A percentile compares a stretch with the other conserved stretches of the same genome.
These are phyloP conservation scores for Dynastes maya DNA, from an alignment of 2,888 invertebrate genomes.

Conservation along the genomic window DNA sequence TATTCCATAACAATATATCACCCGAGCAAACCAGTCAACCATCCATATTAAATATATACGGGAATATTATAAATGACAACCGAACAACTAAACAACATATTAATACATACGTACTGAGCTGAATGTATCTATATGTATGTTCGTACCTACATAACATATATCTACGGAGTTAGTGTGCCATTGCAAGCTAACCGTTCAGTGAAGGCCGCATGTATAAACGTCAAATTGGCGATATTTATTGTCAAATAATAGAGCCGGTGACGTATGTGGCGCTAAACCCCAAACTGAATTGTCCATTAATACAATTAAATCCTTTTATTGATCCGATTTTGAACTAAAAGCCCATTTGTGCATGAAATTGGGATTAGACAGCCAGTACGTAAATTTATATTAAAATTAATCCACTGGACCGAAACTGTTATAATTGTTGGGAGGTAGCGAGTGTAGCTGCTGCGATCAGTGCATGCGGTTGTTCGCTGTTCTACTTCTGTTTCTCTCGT, in stretches of 20 bases:
- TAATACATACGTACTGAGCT: conserved; percentile 11
- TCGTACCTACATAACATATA: not conserved
- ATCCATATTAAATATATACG: conserved; percentile 40
- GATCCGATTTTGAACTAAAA: conserved; percentile 59
- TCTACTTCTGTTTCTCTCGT: conserved; percentile 38
- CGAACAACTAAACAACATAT: conserved; percentile 40
- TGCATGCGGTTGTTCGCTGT: conserved; percentile 6
- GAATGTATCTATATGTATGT: not conserved
- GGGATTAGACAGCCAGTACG: conserved; percentile 62
- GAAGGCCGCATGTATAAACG: conserved; percentile 44
- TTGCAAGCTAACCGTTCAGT: conserved; percentile 11
- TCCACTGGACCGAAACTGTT: conserved; percentile 52
- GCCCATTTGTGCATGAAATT: conserved; percentile 59
- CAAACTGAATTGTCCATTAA: conserved; percentile 55
- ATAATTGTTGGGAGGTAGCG: conserved; percentile 48
- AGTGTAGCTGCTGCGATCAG: conserved; percentile 3
- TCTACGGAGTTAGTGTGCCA: conserved; percentile 2
- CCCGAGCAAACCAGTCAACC: conserved; percentile 30
- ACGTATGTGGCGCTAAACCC: conserved; percentile 52
- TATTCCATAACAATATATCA: conserved; percentile 37
- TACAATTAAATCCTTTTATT: conserved; percentile 61
- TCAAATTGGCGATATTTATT: conserved; percentile 51
- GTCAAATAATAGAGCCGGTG: conserved; percentile 51
- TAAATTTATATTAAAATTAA: conserved; percentile 64
- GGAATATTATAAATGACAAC: conserved; percentile 38